A percentile compares a stretch with the other conserved stretches of the same genome.
phyloP scores from a whole-genome alignment of 1,140 invertebrate species.

The Anoplolepis gracilipes region DNA sequence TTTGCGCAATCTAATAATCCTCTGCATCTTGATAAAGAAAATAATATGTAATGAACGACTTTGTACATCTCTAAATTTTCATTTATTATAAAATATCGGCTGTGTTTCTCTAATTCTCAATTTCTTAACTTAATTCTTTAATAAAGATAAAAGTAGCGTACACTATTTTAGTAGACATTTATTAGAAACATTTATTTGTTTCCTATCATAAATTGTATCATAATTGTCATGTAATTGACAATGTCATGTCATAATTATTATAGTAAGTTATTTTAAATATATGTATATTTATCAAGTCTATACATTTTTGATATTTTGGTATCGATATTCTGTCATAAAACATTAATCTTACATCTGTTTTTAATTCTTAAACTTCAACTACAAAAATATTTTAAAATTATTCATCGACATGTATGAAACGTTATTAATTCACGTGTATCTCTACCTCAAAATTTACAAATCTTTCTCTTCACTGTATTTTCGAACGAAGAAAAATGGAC shows the following conservation, averaged over 20 bases:
- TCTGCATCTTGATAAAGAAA: neutral
- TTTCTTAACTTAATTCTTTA: neutral
- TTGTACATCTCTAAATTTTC: constrained; percentile 22
- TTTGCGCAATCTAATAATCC: neutral
- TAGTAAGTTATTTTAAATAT: neutral
- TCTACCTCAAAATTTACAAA: constrained; percentile 2
- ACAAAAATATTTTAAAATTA: neutral
- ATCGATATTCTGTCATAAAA: neutral
- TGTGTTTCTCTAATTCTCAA: neutral
- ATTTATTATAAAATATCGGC: constrained; percentile 24
- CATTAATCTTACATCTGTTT: neutral
- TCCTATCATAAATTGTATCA: neutral
- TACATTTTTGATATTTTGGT: constrained; percentile 8
- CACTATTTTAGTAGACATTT: constrained; percentile 10
- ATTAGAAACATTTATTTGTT: neutral
- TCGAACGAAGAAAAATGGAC: neutral
- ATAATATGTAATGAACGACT: neutral
- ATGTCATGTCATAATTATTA: neutral
- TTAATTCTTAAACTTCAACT: neutral
- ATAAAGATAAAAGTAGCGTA: constrained; percentile 25
- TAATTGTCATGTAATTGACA: too few species aligned
- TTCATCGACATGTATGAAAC: neutral
- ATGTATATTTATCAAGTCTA: neutral
- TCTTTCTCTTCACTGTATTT: neutral
- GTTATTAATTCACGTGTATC: neutral